A percentile compares a stretch with the other conserved stretches of the same genome.
Evolutionary conservation across 2,888 invertebrate genomes (phyloP).

Genomic region (Parapristionchus giblindavisi): DNA sequence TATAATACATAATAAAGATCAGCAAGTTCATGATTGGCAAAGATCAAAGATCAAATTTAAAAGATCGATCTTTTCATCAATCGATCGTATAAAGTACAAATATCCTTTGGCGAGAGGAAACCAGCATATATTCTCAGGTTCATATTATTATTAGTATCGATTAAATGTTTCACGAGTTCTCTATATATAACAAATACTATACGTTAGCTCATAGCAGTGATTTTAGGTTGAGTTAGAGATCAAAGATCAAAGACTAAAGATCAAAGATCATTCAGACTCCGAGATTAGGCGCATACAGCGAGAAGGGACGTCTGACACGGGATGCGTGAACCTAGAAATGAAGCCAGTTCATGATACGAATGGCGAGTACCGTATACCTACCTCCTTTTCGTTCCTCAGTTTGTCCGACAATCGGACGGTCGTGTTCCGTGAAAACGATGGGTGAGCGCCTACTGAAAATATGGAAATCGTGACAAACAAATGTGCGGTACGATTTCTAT

Average conservation of each 20-base stretch:
- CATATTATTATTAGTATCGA: no score
- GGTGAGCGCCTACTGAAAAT: neutral
- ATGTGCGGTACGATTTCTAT: no score
- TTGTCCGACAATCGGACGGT: slow-evolving; percentile 45
- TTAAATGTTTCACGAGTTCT: no score
- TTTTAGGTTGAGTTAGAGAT: neutral
- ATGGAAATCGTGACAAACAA: neutral
- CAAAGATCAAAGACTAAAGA: slow-evolving; percentile 4
- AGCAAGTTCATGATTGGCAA: no score
- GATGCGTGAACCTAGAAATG: neutral
- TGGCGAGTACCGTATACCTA: neutral
- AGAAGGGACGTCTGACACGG: slow-evolving; percentile 26
- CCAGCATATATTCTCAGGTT: no score
- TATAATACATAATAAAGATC: no score
- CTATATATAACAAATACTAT: slow-evolving; percentile 19
- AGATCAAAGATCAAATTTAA: no score
- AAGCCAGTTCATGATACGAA: slow-evolving; percentile 37
- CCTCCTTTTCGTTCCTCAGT: slow-evolving; percentile 34
- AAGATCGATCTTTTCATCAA: no score
- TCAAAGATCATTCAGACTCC: neutral
- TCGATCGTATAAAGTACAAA: no score
- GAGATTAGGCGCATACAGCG: slow-evolving; percentile 30
- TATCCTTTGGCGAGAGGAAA: no score
- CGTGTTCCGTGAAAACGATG: slow-evolving; percentile 42
- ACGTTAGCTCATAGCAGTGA: slow-evolving; percentile 2